Base-by-base conservation (phyloP, 30 jellyfish, hydroid and myxozoan species). In the Cassiopea andromeda region DNA sequence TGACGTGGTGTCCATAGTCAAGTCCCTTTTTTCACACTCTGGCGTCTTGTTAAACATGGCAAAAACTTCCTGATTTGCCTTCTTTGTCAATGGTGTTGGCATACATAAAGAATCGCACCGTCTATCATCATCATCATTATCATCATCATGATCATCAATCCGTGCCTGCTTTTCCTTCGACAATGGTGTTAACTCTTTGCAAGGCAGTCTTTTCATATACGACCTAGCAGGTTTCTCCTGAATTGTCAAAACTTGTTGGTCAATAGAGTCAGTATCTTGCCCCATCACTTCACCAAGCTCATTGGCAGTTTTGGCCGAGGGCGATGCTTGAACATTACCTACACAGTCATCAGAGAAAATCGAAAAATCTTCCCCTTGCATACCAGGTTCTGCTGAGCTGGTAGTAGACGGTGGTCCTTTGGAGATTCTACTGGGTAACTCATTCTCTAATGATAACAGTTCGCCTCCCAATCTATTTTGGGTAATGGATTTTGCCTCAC, bases 21-120 rank as follows among this genome's bases (percentile, higher is more conserved):
- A 58, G 7, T 92, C 93, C 16, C 46, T 73, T 64, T 67, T 85
- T 13, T 92, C 93, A 60, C 71, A 66, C 45, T 92, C 98, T 13
- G 87, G 73, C 4, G 96, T 79, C 69, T 14, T 69, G 27, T 82
- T 72, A 74, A 82, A 93, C 98, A 93, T 87, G 10, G 92, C 93
- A 43, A 47, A 80, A 4, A 93, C 72, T 2, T 67, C 85, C 54
- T 72, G 89, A 16, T 18, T 49, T 44, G 98, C 98, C 60, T 75
- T 69, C 75, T 84, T 77, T 49, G 98, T 93, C 38, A 27, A 27
- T 27, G 38, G 96, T 5, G 98, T 87, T 10, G 96, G 97, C 59
- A 92, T 92, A 84, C 94, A 84, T 14, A 91, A 15, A 0, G 83
- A 88, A 60, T 84, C 78, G 44, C 43, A 45, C 46, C 57, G 45